These are phyloP conservation scores for Sympetrum striolatum DNA, from an alignment of 2,888 invertebrate species.

Conservation along the genomic window DNA sequence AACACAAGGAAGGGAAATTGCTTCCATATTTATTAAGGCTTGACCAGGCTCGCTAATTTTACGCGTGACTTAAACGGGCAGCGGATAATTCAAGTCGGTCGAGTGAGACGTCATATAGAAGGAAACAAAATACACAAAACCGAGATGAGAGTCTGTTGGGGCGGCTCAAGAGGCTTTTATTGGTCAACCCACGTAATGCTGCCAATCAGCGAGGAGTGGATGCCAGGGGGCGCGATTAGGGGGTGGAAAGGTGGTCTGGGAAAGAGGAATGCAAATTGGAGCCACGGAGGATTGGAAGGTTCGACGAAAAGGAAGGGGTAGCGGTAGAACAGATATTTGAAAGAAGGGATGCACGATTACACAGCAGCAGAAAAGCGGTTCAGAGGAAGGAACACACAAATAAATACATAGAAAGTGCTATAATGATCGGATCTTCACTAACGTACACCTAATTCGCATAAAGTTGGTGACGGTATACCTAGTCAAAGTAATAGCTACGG, in stretches of 20 bases:
- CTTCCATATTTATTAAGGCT: background rate
- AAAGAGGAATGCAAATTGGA: background rate
- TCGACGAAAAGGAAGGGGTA: background rate
- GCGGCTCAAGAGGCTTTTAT: background rate
- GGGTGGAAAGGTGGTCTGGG: background rate
- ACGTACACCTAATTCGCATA: too few relatives aligned
- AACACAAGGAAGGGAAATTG: too few relatives aligned
- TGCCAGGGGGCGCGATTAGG: background rate
- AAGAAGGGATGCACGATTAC: background rate
- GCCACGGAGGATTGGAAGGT: background rate
- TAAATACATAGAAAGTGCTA: too few relatives aligned
- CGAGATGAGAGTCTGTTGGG: background rate
- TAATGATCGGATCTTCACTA: too few relatives aligned
- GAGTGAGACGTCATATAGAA: background rate
- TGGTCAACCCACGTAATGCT: background rate
- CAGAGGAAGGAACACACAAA: too few relatives aligned
- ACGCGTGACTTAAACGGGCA: background rate
- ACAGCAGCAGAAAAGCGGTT: too few relatives aligned
- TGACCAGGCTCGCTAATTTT: background rate
- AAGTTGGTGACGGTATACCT: too few relatives aligned
- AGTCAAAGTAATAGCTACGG: too few relatives aligned
- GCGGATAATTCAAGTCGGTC: background rate
- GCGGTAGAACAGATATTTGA: background rate
- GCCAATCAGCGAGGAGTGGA: background rate
- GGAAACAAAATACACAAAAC: background rate